Conservation (phyloP, 2,113 vertebrate species). For the Corythornis vintsioides region DNA sequence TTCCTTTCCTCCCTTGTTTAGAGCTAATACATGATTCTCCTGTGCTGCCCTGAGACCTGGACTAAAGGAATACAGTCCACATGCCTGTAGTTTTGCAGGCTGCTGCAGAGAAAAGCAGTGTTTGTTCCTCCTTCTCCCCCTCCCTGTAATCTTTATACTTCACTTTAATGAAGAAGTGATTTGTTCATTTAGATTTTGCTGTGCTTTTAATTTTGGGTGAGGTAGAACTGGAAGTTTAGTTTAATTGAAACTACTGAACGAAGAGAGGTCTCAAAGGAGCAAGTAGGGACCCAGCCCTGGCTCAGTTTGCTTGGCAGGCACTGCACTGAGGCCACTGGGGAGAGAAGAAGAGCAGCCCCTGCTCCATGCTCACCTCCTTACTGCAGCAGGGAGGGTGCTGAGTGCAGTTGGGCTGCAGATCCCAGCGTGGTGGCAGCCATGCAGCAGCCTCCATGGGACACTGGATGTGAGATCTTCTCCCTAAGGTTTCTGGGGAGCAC, state of each 20-base stretch:
- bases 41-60: background rate
- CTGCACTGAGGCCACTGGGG: background rate
- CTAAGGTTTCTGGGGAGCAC: fast-evolving
- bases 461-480: background rate
- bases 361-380: background rate
- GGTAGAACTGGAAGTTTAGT: background rate
- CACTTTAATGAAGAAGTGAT: background rate
- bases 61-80: background rate
- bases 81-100: background rate
- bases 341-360: background rate
- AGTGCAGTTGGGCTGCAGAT: background rate
- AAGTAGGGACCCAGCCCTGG: background rate
- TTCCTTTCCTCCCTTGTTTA: conserved; percentile 18
- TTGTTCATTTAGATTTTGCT: background rate
- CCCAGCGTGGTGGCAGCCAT: background rate
- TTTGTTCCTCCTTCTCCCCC: background rate
- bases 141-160: background rate
- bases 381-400: background rate
- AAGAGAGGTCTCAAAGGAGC: background rate
- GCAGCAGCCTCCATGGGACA: background rate
- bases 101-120: background rate
- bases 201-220: background rate
- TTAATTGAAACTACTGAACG: background rate
- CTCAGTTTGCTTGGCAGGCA: background rate
- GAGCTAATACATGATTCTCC: conserved; percentile 36